Base-by-base conservation (phyloP, 2,113 vertebrate species). In the Tupaia tana region DNA sequence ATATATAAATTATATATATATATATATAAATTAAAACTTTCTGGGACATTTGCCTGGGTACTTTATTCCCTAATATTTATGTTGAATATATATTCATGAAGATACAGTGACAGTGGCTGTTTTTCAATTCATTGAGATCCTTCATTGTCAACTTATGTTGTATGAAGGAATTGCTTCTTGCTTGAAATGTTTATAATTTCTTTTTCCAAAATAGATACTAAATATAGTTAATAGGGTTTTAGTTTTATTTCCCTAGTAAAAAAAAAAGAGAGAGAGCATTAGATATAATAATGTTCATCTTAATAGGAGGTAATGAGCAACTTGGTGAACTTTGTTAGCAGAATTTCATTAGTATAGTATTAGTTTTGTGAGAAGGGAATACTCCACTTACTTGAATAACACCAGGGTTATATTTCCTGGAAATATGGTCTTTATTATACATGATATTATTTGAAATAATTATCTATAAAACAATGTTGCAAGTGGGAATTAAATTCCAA, bases 311-410 rank as follows among this genome's bases (percentile, higher is more conserved):
- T 93, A 95, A 96, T 94, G 77, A 96, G 66, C 66, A 90, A 94
- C 77, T 77, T 80, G n/a, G 25, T 92, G 31, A 71, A 70, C 67
- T 92, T 93, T 90, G 85, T 87, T 90, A 88, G 58, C 71, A 95
- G 96, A 95, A 92, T 90, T 95, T 86, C 75, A 90, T 94, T 95
- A 90, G 20, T 34, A 4, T 66, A 85, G 13, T 87, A 81, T 92
- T 96, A 92, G 86, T 96, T 90, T 77, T 95, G 61, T 96, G 69
- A 92, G 71, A 90, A 90, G 67, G 89, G 78, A 96, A 92, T 93
- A 88, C 2, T 74, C 70, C 8, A 89, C 77, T 93, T 90, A 96
- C 64, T 88, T 95, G 64, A 95, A 63, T 93, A 92, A 75, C 5
- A 88, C 29, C 10, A 92, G n/a, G 31, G 16, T 73, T 86, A 52